phyloP scores from a whole-genome alignment of 1,140 invertebrate species.

The Chionoecetes opilio region DNA sequence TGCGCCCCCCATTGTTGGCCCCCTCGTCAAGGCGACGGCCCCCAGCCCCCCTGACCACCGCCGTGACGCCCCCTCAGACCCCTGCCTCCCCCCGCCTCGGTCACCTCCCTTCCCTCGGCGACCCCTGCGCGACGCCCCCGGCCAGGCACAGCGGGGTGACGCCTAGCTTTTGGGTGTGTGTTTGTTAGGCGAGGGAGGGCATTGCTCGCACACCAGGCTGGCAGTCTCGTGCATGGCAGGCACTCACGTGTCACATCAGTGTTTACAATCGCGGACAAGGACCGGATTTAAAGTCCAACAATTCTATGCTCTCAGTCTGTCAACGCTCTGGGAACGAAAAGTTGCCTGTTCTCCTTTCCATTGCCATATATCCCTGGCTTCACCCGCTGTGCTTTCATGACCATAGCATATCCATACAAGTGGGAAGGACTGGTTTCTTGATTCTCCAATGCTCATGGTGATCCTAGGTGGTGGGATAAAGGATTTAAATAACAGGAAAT shows the following conservation, averaged over 20 bases:
- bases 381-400: not conserved
- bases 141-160: conserved; percentile 49
- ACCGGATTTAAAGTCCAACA: conserved; percentile 76
- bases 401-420: not conserved
- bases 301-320: conserved; percentile 51
- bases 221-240: not conserved
- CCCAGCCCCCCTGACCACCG: conserved; percentile 65
- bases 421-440: not conserved
- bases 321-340: conserved; percentile 74
- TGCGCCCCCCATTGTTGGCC: conserved; percentile 76
- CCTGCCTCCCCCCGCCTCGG: not conserved
- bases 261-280: conserved; percentile 66
- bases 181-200: not conserved
- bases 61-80: conserved; percentile 72
- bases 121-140: conserved; percentile 73
- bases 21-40: conserved; percentile 58
- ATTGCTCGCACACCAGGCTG: not conserved
- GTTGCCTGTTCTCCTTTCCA: conserved; percentile 53
- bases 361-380: not conserved
- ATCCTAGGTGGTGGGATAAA: not conserved
- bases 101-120: conserved; percentile 49
- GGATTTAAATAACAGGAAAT: conserved; percentile 39
- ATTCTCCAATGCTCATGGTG: not conserved
- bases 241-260: conserved; percentile 68
- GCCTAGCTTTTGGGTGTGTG: conserved; percentile 38